Evolutionary conservation across 2,888 invertebrate species (phyloP), one percentile per base, ranked within the genome.

Genomic region (Rhingia campestris): DNA sequence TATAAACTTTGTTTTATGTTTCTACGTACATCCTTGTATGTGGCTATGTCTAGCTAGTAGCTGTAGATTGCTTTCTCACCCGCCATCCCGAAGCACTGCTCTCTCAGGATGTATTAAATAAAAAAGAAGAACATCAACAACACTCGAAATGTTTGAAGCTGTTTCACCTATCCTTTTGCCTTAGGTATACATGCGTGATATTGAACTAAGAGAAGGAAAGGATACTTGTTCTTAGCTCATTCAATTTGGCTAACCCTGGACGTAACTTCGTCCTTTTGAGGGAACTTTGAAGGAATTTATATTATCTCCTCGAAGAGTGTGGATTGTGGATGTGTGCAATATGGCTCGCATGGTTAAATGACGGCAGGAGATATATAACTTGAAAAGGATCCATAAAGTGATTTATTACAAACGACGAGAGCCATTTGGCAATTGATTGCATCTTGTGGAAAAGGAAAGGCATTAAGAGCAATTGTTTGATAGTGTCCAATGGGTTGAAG

Each of bases 1-100:
- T 87, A 87, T 86, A 88, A 88, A 87, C 85, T 88, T 88, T 86
- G 73, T 73, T 86, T 58, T 54, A 64, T 64, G 73, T 49, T 45
- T 67, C 22, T 45, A n/a, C 39, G 53, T 53, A 37, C 56, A 51
- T 37, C 3, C 9, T 14, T 41, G 47, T 9, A 37, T 6, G 5
- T 3, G n/a, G 35, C 49, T 67, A 70, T 54, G 41, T 56, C 49
- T 51, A 41, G 66, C n/a, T n/a, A n/a, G n/a, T n/a, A n/a, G n/a
- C 58, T 76, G 63, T 37, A 35, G 53, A 49, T 64, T 76, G 73
- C 49, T 74, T 84, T 70, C 49, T 47, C 35, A 14, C 35, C n/a
- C 35, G 35, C 51, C 51, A 47, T 6, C 22, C 22, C 47, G 12
- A 10, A 22, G 47, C 41, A 39, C 2, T 22, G 22, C 22, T 2